Base-by-base conservation (phyloP, 2,113 vertebrate species). In the Trematomus loennbergii region DNA sequence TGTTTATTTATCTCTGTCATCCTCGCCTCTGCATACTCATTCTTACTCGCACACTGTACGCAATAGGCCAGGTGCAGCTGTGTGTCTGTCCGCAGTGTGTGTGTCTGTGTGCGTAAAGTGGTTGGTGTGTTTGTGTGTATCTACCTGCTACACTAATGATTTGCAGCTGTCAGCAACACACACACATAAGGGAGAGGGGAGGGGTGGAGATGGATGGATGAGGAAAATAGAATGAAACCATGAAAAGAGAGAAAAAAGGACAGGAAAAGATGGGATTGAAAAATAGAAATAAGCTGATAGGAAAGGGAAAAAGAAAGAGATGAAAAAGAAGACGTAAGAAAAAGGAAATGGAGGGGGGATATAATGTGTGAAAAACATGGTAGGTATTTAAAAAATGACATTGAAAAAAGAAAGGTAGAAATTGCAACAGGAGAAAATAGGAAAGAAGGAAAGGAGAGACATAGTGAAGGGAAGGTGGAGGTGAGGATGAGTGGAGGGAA, bases 81-180 rank as follows among this genome's bases (percentile, higher is more conserved):
- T 57, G 17, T 63, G 36, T 70, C 43, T 59, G 52, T 62, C 53
- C 25, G 53, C 22, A 11, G 12, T 57, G 43, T 59, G 29, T 74
- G 58, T 77, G 66, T 78, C 48, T 76, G 57, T 15, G 10, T 46
- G 72, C 18, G 5, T 57, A 73, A 63, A 60, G 64, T 59, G 53
- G 54, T 66, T 53, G 43, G 46, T 45, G 52, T 80, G 45, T 76
- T 18, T 76, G 62, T 55, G 55, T 29, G 10, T 58, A 16, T 74
- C 46, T 90, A 86, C 83, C 83, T 91, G 87, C 81, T 75, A 81
- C 78, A 79, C 82, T 89, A 89, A 91, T 87, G 87, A 91, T 88
- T 73, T 89, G 78, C 87, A 91, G 83, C 89, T 89, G 87, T 89
- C 78, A 82, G 78, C 46, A 63, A 62, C 49, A 53, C 65, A 53